Percentiles rank a stretch among this genome's conserved stretches.
These are phyloP conservation scores for Promerops cafer DNA, from an alignment of 2,113 vertebrate species.

Conservation along the genomic window DNA sequence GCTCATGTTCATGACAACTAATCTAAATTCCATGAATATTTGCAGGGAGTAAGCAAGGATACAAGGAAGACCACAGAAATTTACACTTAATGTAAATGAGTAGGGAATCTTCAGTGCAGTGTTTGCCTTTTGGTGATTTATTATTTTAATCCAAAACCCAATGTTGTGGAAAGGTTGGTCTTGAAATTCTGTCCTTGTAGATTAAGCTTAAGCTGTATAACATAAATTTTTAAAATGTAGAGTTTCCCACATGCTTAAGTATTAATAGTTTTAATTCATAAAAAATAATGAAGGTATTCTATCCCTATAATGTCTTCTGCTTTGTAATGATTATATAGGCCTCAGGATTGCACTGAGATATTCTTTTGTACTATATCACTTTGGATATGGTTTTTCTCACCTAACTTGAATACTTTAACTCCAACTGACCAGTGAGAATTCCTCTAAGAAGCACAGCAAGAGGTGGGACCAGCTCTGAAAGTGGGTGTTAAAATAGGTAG, in stretches of 20 bases:
- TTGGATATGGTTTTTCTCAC: not conserved
- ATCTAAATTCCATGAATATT: not conserved
- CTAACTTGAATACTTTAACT: not conserved
- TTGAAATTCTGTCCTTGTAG: not conserved
- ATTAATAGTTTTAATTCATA: not conserved
- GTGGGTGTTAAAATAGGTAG: not conserved
- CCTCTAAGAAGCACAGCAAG: not conserved
- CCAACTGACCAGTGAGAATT: rapidly evolving
- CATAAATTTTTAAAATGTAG: not conserved
- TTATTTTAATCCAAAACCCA: not conserved
- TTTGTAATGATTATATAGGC: not conserved
- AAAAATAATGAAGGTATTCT: not conserved
- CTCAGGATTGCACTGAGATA: not conserved
- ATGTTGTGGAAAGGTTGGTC: not conserved
- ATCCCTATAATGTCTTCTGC: not conserved
- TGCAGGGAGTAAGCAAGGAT: not conserved
- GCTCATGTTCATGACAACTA: not conserved
- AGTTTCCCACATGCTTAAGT: not conserved
- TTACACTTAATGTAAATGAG: not conserved
- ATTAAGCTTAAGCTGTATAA: not conserved
- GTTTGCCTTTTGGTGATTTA: rapidly evolving
- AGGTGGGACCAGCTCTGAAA: not conserved
- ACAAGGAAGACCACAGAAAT: not conserved
- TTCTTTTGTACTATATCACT: not conserved
- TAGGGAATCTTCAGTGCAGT: not conserved